Conservation (phyloP, 2,888 invertebrate genomes). For the Thecophora atra region DNA sequence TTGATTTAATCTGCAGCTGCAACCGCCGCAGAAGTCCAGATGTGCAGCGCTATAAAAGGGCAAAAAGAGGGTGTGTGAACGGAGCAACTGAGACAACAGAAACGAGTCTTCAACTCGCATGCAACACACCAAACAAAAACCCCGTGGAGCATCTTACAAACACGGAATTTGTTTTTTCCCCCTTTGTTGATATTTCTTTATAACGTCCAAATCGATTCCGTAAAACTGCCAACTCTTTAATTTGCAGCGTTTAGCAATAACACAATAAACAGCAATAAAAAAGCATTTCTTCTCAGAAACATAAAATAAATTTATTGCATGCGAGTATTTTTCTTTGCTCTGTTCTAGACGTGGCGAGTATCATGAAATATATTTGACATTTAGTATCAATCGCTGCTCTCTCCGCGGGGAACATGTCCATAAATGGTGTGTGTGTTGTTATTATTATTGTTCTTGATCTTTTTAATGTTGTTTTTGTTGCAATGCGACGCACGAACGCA, state of each 20-base stretch:
- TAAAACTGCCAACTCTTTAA: neutral
- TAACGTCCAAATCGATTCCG: neutral
- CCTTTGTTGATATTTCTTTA: neutral
- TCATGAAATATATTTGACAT: too few relatives aligned
- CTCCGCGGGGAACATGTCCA: neutral
- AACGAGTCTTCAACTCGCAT: neutral
- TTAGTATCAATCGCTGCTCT: too few relatives aligned
- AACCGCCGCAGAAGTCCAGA: neutral
- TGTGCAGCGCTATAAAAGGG: neutral
- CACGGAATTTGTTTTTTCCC: neutral
- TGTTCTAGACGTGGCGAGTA: too few relatives aligned
- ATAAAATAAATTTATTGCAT: too few relatives aligned
- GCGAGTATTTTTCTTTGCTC: too few relatives aligned
- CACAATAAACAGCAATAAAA: too few relatives aligned
- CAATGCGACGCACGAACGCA: neutral
- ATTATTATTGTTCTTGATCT: neutral
- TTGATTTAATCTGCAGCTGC: constrained; percentile 13
- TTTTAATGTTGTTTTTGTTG: neutral
- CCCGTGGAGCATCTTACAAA: neutral
- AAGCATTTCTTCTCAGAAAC: too few relatives aligned
- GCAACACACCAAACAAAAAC: neutral
- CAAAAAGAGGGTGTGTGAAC: neutral
- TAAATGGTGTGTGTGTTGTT: constrained; percentile 8
- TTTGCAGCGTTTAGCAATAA: too few relatives aligned
- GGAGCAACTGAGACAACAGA: neutral